phyloP scores from a whole-genome alignment of 2,113 vertebrate genomes.

The Vombatus ursinus region DNA sequence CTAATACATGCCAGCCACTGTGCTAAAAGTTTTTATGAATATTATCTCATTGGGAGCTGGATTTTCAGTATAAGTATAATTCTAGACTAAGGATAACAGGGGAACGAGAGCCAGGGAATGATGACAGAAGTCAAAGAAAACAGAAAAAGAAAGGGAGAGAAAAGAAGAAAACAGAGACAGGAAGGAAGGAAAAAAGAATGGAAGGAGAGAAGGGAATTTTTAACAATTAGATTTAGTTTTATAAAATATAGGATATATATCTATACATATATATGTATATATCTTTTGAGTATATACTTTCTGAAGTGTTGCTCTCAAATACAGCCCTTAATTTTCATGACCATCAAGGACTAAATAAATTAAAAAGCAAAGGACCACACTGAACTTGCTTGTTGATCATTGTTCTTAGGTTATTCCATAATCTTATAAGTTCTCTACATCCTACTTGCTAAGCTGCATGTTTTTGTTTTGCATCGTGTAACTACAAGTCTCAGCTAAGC shows the following conservation, averaged over 20 bases:
- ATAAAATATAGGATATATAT: not conserved
- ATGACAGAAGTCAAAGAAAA: not conserved
- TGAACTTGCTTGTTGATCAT: not conserved
- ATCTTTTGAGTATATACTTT: not conserved
- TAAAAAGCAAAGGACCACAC: not conserved
- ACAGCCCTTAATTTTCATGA: not conserved
- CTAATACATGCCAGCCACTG: not conserved
- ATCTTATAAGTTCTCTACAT: not conserved
- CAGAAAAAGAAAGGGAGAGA: not conserved
- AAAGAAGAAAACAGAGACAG: not conserved
- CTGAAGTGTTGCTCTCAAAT: not conserved
- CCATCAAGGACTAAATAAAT: not conserved
- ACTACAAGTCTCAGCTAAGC: not conserved
- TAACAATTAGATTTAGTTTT: not conserved
- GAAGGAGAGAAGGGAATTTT: not conserved
- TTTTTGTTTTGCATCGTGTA: not conserved
- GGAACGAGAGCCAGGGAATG: not conserved
- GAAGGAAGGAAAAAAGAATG: not conserved
- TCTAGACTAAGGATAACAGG: constrained; percentile 22
- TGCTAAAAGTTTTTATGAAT: not conserved
- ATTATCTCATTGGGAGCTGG: not conserved
- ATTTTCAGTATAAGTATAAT: not conserved
- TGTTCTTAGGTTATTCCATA: not conserved
- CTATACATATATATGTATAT: too few relatives aligned
- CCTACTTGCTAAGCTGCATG: not conserved